Evolutionary conservation across 2,797 vertebrate species (phyloP).

Genomic region (Betta splendens): DNA sequence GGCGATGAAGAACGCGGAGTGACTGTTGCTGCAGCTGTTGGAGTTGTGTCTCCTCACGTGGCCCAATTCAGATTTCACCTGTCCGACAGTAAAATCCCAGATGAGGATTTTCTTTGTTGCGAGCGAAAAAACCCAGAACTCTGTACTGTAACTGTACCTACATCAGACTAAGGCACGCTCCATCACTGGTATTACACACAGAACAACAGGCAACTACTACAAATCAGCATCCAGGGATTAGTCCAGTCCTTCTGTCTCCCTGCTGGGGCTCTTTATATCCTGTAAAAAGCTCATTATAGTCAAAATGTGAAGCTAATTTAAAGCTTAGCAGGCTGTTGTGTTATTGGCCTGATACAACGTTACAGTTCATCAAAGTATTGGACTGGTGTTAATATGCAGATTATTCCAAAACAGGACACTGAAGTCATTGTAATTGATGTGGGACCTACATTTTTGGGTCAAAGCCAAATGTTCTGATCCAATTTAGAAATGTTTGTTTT

Average conservation of each 20-base stretch:
- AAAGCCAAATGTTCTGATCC: constrained; percentile 43
- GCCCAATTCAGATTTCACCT: constrained; percentile 31
- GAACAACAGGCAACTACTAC: constrained; percentile 24
- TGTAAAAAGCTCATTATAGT: constrained; percentile 74
- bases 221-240: constrained; percentile 69
- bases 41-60: constrained; percentile 16
- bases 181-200: constrained; percentile 44
- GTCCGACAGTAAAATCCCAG: constrained; percentile 2
- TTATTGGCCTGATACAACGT: constrained; percentile 14
- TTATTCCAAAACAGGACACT: neutral
- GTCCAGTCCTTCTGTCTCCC: constrained; percentile 58
- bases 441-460: constrained; percentile 19
- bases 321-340: constrained; percentile 32
- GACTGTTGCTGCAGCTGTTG: constrained; percentile 56
- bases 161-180: constrained; percentile 37
- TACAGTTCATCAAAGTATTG: neutral
- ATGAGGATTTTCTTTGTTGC: constrained; percentile 9
- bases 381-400: neutral
- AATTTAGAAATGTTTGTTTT: constrained; percentile 48
- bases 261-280: constrained; percentile 66
- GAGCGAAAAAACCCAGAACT: constrained; percentile 4
- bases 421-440: constrained; percentile 22
- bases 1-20: constrained; percentile 26
- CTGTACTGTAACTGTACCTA: constrained; percentile 29
- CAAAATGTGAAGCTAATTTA: constrained; percentile 44